These are phyloP conservation scores for Symphodus melops DNA, from an alignment of 2,113 vertebrate species.

Conservation along the genomic window DNA sequence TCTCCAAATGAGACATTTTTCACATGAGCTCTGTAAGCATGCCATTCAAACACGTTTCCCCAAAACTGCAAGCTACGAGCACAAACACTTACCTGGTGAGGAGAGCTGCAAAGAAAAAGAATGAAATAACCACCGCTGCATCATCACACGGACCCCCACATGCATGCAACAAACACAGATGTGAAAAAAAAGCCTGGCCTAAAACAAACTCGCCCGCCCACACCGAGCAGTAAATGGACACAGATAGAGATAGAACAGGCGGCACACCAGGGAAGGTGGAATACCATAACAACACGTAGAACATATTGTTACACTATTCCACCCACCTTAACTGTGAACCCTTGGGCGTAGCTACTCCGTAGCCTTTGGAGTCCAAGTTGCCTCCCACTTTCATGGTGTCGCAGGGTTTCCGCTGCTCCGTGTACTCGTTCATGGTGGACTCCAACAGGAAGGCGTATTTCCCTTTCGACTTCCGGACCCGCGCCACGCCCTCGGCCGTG, in stretches of 20 bases:
- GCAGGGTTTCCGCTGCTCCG: slow-evolving; percentile 98
- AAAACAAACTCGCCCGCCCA: slow-evolving; percentile 29
- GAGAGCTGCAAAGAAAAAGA: slow-evolving; percentile 58
- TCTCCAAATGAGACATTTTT: slow-evolving; percentile 21
- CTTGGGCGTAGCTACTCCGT: slow-evolving; percentile 99
- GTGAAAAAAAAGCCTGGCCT: slow-evolving; percentile 33
- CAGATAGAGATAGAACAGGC: slow-evolving; percentile 76
- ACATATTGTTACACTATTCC: slow-evolving; percentile 99
- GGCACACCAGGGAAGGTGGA: slow-evolving; percentile 99
- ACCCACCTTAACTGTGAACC: slow-evolving; percentile 99
- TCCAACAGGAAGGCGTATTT: slow-evolving; percentile 99
- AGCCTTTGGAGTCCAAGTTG: slow-evolving; percentile 99
- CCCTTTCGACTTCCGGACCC: slow-evolving; percentile 98
- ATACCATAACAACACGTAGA: slow-evolving; percentile 99
- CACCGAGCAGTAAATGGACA: slow-evolving; percentile 37
- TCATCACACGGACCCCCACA: slow-evolving; percentile 27
- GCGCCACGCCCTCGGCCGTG: slow-evolving; percentile 95
- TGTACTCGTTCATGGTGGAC: slow-evolving; percentile 99
- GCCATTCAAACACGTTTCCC: slow-evolving; percentile 5
- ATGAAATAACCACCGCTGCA: slow-evolving; percentile 40
- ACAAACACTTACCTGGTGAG: slow-evolving; percentile 68
- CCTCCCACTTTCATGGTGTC: slow-evolving; percentile 99
- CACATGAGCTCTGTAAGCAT: no score
- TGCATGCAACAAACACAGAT: slow-evolving; percentile 61
- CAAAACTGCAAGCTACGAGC: slow-evolving; percentile 58